These are phyloP conservation scores for Cinclus mexicanus DNA, from an alignment of 2,113 vertebrate species.

Conservation along the genomic window DNA sequence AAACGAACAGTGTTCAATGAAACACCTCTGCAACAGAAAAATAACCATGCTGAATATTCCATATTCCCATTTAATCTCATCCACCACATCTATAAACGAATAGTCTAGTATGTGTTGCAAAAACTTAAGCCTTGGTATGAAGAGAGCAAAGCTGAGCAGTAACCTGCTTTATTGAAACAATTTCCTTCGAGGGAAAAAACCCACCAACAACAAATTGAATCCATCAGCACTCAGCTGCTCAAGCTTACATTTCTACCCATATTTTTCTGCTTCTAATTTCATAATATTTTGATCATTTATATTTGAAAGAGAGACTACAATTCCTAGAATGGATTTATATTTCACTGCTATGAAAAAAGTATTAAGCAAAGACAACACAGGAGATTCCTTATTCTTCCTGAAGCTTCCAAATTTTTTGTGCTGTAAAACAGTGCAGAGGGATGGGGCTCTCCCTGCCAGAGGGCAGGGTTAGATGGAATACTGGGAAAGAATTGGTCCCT, in stretches of 20 bases:
- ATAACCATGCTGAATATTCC: neutral
- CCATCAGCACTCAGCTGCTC: neutral
- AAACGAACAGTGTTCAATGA: neutral
- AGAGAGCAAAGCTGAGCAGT: neutral
- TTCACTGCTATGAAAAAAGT: neutral
- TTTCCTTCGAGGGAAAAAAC: neutral
- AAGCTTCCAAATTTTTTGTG: neutral
- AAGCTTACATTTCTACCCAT: neutral
- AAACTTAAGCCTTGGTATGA: neutral
- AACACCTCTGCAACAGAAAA: neutral
- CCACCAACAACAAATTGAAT: neutral
- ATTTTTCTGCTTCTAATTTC: neutral
- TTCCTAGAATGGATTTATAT: neutral
- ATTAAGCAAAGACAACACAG: neutral
- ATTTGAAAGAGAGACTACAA: neutral
- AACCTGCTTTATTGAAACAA: neutral
- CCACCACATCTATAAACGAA: neutral
- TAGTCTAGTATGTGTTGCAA: neutral
- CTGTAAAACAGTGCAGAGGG: neutral
- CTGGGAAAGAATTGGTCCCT: fast-evolving
- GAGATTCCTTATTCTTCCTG: neutral
- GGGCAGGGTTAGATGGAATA: neutral
- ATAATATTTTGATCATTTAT: neutral
- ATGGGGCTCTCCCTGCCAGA: neutral
- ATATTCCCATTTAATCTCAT: neutral